Base-by-base conservation (phyloP, 1,140 invertebrate species). In the Notospermus geniculatus region DNA sequence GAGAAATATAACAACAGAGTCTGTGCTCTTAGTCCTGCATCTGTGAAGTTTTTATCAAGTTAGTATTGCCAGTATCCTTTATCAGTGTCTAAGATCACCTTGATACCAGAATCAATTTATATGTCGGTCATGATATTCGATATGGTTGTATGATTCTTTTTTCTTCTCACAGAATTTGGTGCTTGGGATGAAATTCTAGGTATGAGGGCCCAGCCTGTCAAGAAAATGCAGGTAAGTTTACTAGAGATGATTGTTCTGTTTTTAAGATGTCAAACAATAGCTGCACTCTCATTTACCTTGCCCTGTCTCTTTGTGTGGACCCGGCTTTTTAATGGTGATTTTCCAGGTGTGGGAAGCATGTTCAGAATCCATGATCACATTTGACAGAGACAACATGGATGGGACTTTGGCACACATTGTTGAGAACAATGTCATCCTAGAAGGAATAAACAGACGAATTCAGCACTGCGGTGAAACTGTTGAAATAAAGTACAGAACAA, bases 351-450 rank as follows among this genome's bases (percentile, higher is more conserved):
- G 93, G 93, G 93, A 96, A 80, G 88, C 90, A 11, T 88, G 88
- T 76, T 95, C 93, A 1, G 89, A 94, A 81, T 89, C 92, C 0
- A 80, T 90, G 64, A 93, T 96, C 65, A 87, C 89, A 57, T 95
- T 96, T 77, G 89, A 91, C 71, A 83, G 89, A 64, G 86, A 90
- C 39, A 83, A 88, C 62, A 81, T 89, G 53, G 80, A 85, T 52
- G 86, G 90, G 71, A 68, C 73, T 52, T 83, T 97, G 29, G 91
- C 93, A 4, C 93, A 91, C 74, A 91, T 97, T 71, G 90, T 96
- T n/a, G 95, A 98, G 83, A 97, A 96, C 84, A 88, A 95, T 83
- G 82, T 95, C 4, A 84, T 96, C 50, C 74, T 92, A 17, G 85
- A 90, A 71, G 87, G 91, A 2, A 67, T 83, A 1, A 69, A 63